Conservation (phyloP, 2,888 invertebrate genomes). For the Rhingia rostrata region DNA sequence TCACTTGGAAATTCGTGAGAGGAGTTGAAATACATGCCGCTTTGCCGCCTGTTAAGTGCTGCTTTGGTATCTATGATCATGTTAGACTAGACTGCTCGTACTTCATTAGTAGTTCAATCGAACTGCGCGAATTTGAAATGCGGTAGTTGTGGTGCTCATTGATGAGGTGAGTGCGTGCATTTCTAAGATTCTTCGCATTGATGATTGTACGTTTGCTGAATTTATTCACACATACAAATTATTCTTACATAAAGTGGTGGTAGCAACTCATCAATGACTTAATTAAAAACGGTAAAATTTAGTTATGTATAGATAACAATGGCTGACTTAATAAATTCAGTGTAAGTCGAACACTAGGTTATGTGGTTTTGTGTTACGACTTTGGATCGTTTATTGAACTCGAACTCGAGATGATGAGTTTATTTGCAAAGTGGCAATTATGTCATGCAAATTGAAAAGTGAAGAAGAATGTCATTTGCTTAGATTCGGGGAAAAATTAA, state of each 20-base stretch:
- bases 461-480: too few relatives aligned
- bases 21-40: constrained; percentile 51
- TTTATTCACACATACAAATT: constrained; percentile 1
- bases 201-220: constrained; percentile 1
- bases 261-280: constrained; percentile 21
- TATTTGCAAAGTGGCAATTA: too few relatives aligned
- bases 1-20: constrained; percentile 55
- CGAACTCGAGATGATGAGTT: too few relatives aligned
- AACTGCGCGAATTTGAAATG: constrained; percentile 48
- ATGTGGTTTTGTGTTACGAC: neutral
- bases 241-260: constrained; percentile 3
- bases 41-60: neutral
- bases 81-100: constrained; percentile 20
- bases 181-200: constrained; percentile 7
- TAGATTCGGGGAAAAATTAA: too few relatives aligned
- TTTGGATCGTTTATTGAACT: neutral
- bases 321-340: constrained; percentile 19
- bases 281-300: constrained; percentile 1
- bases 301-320: constrained; percentile 37
- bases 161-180: constrained; percentile 29
- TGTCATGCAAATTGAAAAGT: too few relatives aligned
- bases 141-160: constrained; percentile 46
- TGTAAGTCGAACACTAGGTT: neutral
- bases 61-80: constrained; percentile 24
- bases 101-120: constrained; percentile 53